A percentile compares a stretch with the other conserved stretches of the same genome.
Evolutionary conservation across 2,888 invertebrate genomes (phyloP).

Genomic region (Nycteola revayana): DNA sequence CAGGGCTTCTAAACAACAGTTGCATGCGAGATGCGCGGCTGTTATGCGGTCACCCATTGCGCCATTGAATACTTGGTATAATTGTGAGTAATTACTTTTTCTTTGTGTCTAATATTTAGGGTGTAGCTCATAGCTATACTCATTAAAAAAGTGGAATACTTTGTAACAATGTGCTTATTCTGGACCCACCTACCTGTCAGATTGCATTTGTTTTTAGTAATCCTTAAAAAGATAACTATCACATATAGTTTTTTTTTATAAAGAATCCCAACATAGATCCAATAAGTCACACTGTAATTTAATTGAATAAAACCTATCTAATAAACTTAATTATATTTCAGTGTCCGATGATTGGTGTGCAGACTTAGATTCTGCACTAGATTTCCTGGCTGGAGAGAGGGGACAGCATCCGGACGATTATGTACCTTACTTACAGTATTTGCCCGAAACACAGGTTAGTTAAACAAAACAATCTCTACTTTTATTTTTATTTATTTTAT

Average conservation of each 20-base stretch:
- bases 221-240: too few relatives aligned
- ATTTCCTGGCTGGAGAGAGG: constrained; percentile 92
- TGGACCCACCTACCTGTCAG: too few relatives aligned
- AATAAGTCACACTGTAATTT: too few relatives aligned
- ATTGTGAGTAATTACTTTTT: constrained; percentile 72
- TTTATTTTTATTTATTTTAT: too few relatives aligned
- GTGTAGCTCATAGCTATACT: too few relatives aligned
- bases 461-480: too few relatives aligned
- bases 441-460: constrained; percentile 84
- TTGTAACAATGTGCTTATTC: too few relatives aligned
- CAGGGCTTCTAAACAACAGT: constrained; percentile 88
- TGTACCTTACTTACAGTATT: constrained; percentile 94
- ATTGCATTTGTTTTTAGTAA: too few relatives aligned
- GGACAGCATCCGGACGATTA: constrained; percentile 92
- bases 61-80: constrained; percentile 91
- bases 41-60: constrained; percentile 92
- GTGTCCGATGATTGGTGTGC: constrained; percentile 88
- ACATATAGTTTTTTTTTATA: too few relatives aligned
- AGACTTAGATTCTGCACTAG: constrained; percentile 89
- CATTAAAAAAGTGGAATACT: too few relatives aligned
- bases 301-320: not conserved
- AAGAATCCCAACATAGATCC: not conserved
- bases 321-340: constrained; percentile 29
- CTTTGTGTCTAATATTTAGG: too few relatives aligned
- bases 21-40: constrained; percentile 87